Evolutionary conservation across 2,888 invertebrate species (phyloP).

Genomic region (Rhorus exstirpatorius): DNA sequence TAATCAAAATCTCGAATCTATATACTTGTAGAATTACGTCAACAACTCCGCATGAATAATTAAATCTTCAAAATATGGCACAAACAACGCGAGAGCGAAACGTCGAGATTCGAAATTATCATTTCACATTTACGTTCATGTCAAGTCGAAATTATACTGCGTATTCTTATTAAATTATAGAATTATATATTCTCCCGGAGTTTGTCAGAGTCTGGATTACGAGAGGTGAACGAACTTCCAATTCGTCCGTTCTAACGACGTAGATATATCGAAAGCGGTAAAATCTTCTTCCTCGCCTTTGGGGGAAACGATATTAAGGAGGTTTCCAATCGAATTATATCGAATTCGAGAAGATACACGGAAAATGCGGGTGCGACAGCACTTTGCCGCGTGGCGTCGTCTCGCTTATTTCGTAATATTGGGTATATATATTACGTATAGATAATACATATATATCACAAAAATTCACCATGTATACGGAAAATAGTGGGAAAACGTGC

Average conservation of each 20-base stretch:
- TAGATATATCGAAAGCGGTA: constrained; percentile 9
- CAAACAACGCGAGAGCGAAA: not conserved
- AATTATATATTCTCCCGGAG: too few species aligned
- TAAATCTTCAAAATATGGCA: constrained; percentile 10
- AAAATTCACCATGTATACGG: not conserved
- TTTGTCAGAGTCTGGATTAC: too few species aligned
- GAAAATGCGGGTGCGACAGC: not conserved
- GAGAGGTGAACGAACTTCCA: too few species aligned
- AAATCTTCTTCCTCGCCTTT: constrained; percentile 10
- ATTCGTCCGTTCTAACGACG: not conserved
- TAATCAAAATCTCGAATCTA: too few species aligned
- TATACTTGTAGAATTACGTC: too few species aligned
- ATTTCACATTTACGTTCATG: not conserved
- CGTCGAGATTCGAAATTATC: constrained; percentile 23
- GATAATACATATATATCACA: not conserved
- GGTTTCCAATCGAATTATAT: too few species aligned
- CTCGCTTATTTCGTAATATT: not conserved
- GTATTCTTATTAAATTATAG: constrained; percentile 8
- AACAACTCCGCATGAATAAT: too few species aligned
- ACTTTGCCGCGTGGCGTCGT: constrained; percentile 29
- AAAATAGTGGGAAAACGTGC: constrained; percentile 29
- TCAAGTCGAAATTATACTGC: constrained; percentile 2
- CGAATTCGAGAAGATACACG: constrained; percentile 1
- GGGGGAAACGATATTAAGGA: constrained; percentile 26
- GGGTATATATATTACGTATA: constrained; percentile 1